Base-by-base conservation (phyloP, 2,888 invertebrate genomes). In the Omphaloscelis lunosa region DNA sequence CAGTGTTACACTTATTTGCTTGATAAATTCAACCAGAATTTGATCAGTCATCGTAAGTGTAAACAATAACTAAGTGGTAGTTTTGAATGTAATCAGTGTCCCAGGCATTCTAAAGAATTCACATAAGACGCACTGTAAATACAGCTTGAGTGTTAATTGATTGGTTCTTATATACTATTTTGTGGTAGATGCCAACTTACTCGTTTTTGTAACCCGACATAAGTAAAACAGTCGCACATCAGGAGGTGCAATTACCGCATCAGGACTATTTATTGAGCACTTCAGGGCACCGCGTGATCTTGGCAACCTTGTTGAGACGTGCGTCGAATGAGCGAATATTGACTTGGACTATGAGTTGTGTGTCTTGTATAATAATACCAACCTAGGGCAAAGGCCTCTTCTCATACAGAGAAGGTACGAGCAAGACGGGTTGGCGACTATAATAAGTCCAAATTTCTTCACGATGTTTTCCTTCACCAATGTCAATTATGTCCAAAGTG, bases 251-350 rank as follows among this genome's bases (percentile, higher is more conserved):
- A 86, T 88, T 73, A 84, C 73, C 77, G 75, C 83, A 82, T 70
- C 78, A 77, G 76, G 72, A 78, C 20, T 88, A 70, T 88, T 88
- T 82, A 67, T 76, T 61, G 66, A 82, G 51, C 87, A 79, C 88
- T 88, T 77, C 63, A 69, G 72, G 75, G 23, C 48, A 63, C 66
- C 66, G 75, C 75, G 66, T 73, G 80, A 69, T 75, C 67, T 77
- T 79, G 56, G 62, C 62, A 62, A 72, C 71, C 58, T 67, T 61
- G 72, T 80, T 48, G 34, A 70, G 69, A 45, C 75, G 75, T 78
- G 74, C 74, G 72, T 83, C 74, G 56, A 76, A 61, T 20, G 61
- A 41, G 61, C 70, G 76, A 39, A 17, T 86, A 53, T 87, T 86
- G 72, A 72, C 84, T 51, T 45, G 70, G 69, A 59, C 59, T 65